Conservation (phyloP, 2,888 invertebrate genomes). For the Laspeyria flexula region DNA sequence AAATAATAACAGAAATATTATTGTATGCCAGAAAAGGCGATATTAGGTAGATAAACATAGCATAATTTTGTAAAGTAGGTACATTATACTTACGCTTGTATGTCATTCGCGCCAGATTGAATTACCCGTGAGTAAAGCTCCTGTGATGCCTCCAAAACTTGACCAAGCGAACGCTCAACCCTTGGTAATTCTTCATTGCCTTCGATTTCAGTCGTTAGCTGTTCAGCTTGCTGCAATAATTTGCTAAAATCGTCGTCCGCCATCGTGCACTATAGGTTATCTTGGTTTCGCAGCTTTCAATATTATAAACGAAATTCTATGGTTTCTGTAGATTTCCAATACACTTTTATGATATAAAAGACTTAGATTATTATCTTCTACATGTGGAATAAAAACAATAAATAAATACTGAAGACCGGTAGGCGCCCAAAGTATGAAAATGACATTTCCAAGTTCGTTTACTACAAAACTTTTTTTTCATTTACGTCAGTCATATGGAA, state of each 20-base stretch:
- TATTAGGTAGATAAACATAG: too few relatives aligned
- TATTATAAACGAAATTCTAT: too few relatives aligned
- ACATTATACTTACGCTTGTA: constrained; percentile 92
- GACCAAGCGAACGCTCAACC: constrained; percentile 95
- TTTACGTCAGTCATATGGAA: too few relatives aligned
- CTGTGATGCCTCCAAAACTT: constrained; percentile 96
- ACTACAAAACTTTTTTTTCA: too few relatives aligned
- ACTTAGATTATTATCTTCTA: background rate
- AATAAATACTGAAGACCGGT: constrained; percentile 9
- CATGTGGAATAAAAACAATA: background rate
- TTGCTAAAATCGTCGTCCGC: constrained; percentile 91
- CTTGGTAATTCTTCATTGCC: constrained; percentile 93
- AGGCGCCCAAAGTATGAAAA: constrained; percentile 5
- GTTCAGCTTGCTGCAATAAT: constrained; percentile 96
- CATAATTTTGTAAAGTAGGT: background rate
- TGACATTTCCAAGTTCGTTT: too few relatives aligned
- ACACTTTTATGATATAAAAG: too few relatives aligned
- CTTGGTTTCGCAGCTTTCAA: constrained; percentile 2
- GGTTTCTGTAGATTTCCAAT: background rate
- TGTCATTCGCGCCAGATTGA: constrained; percentile 94
- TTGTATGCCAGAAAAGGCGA: too few relatives aligned
- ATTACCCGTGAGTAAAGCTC: constrained; percentile 95
- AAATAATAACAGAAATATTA: constrained; percentile 34
- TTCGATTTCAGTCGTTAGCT: constrained; percentile 95
- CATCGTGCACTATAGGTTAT: constrained; percentile 72